Conservation (phyloP, 2,113 vertebrate genomes). For the Silurus asotus region DNA sequence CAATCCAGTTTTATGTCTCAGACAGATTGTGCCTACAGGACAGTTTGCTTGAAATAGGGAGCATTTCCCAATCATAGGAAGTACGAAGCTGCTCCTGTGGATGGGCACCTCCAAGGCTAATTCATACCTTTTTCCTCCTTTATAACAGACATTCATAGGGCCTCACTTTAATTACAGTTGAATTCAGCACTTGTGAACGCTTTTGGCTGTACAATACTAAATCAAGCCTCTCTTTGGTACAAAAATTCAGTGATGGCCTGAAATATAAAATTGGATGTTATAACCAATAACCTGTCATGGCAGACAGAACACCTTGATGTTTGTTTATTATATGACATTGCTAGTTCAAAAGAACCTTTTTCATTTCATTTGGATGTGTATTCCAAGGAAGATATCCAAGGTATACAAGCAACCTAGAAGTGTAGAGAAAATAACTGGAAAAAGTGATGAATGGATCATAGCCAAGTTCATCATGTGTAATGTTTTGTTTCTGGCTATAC, state of each 20-base stretch:
- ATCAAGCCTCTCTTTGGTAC: conserved; percentile 24
- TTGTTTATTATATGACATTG: conserved; percentile 3
- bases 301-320: background rate
- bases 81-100: conserved; percentile 11
- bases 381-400: conserved; percentile 19
- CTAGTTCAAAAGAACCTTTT: background rate
- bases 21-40: conserved; percentile 17
- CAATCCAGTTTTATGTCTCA: no score
- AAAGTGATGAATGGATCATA: background rate
- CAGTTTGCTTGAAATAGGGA: background rate
- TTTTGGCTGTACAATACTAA: conserved; percentile 28
- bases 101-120: conserved; percentile 12
- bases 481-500: background rate
- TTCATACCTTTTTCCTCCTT: conserved; percentile 2
- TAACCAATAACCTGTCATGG: background rate
- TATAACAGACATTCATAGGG: background rate
- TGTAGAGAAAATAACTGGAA: background rate
- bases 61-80: conserved; percentile 10
- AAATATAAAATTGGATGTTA: background rate
- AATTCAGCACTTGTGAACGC: conserved; percentile 28
- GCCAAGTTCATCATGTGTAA: background rate
- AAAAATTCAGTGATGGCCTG: background rate
- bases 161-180: conserved; percentile 23
- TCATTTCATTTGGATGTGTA: background rate
- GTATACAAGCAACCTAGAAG: background rate